Conservation (phyloP, 2,797 vertebrate genomes). For the Perodicticus potto region DNA sequence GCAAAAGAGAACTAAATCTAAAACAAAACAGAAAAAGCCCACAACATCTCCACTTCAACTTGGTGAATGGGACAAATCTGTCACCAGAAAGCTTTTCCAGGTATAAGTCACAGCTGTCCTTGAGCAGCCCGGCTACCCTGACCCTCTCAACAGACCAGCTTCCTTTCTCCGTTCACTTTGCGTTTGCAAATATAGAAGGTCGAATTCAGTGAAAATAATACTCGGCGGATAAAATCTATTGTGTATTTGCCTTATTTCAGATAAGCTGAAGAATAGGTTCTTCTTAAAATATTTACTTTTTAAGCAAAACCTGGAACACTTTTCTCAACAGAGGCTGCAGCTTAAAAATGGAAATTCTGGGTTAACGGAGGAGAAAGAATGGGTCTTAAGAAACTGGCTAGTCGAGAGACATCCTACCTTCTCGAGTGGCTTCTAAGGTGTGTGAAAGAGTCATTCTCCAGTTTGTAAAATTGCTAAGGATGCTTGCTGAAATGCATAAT, state of each 20-base stretch:
- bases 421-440: neutral
- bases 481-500: neutral
- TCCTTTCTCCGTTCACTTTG: neutral
- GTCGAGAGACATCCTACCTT: accelerated
- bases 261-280: conserved; percentile 46
- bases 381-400: accelerated
- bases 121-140: conserved; percentile 25
- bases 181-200: neutral
- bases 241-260: conserved; percentile 52
- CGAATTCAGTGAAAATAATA: conserved; percentile 46
- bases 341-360: neutral
- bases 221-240: conserved; percentile 45
- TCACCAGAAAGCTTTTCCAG: neutral
- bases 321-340: neutral
- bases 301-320: neutral
- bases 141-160: neutral
- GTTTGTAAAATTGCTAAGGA: no score
- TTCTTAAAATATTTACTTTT: conserved; percentile 37
- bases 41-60: neutral
- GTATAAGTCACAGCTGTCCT: neutral
- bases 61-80: conserved; percentile 39
- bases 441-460: neutral
- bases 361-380: neutral
- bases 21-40: neutral
- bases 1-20: neutral